Evolutionary conservation across 2,888 invertebrate genomes (phyloP).

Genomic region (Lamellibrachia columna): DNA sequence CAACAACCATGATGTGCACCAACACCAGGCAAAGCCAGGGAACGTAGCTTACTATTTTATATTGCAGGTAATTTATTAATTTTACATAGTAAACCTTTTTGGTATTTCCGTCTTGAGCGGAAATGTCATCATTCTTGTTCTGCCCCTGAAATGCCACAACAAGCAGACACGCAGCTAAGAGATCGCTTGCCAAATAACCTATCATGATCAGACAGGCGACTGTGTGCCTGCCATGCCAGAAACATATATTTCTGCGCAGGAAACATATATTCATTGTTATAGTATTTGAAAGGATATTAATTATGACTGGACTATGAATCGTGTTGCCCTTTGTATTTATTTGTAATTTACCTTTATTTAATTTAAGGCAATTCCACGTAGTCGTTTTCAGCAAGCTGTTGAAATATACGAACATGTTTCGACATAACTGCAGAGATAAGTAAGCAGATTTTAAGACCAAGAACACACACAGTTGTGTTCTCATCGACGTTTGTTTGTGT

Average conservation of each 20-base stretch:
- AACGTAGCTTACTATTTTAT: background rate
- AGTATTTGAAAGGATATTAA: too few species aligned
- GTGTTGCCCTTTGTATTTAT: too few species aligned
- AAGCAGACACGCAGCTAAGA: background rate
- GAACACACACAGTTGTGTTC: background rate
- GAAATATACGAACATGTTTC: background rate
- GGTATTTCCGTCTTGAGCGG: background rate
- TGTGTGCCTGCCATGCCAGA: background rate
- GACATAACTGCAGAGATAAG: background rate
- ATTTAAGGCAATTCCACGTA: too few species aligned
- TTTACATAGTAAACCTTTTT: slow-evolving; percentile 4
- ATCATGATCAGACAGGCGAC: background rate
- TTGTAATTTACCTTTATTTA: too few species aligned
- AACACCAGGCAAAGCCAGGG: background rate
- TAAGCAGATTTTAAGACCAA: background rate
- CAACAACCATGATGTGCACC: background rate
- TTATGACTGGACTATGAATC: too few species aligned
- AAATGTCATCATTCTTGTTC: background rate
- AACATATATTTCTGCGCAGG: background rate
- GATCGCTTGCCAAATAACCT: background rate
- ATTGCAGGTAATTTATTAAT: background rate
- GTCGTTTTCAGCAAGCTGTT: too few species aligned
- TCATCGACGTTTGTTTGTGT: background rate
- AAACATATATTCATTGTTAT: background rate
- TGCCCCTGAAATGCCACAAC: background rate